phyloP scores from a whole-genome alignment of 1,140 invertebrate genomes.

The Heliothis virescens region DNA sequence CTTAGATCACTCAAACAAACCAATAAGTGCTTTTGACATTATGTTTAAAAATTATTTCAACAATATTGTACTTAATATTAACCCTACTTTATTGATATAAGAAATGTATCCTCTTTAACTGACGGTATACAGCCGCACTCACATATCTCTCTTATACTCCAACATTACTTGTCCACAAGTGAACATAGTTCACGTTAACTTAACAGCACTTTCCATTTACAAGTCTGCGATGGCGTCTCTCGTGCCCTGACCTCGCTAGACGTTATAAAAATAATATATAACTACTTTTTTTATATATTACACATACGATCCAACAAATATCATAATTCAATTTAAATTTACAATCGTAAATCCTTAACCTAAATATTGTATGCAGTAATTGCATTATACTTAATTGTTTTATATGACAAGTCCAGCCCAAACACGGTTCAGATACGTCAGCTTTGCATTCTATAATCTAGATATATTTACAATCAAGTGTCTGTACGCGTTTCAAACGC shows the following conservation, averaged over 20 bases:
- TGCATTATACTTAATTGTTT: constrained; percentile 57
- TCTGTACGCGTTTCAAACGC: constrained; percentile 53
- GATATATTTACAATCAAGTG: constrained; percentile 55
- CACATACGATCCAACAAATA: constrained; percentile 79
- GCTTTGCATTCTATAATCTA: constrained; percentile 28
- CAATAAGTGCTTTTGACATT: constrained; percentile 76
- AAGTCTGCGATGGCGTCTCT: constrained; percentile 46
- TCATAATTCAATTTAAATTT: constrained; percentile 82
- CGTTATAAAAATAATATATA: constrained; percentile 83
- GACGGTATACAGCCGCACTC: constrained; percentile 48
- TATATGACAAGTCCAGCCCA: constrained; percentile 44
- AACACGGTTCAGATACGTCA: constrained; percentile 2
- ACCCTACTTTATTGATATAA: constrained; percentile 70
- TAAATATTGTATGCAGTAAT: constrained; percentile 67
- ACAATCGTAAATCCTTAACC: constrained; percentile 76
- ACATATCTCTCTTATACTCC: constrained; percentile 45
- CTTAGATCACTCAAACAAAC: constrained; percentile 76
- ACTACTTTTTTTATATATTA: constrained; percentile 82
- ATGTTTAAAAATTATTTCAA: constrained; percentile 73
- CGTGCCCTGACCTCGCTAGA: constrained; percentile 62
- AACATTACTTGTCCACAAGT: constrained; percentile 37
- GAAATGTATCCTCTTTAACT: constrained; percentile 40
- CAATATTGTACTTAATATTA: constrained; percentile 84
- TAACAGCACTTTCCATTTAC: constrained; percentile 65
- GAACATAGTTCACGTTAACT: constrained; percentile 48